These are phyloP conservation scores for Cinara cedri DNA, from an alignment of 2,888 invertebrate genomes.

Conservation along the genomic window DNA sequence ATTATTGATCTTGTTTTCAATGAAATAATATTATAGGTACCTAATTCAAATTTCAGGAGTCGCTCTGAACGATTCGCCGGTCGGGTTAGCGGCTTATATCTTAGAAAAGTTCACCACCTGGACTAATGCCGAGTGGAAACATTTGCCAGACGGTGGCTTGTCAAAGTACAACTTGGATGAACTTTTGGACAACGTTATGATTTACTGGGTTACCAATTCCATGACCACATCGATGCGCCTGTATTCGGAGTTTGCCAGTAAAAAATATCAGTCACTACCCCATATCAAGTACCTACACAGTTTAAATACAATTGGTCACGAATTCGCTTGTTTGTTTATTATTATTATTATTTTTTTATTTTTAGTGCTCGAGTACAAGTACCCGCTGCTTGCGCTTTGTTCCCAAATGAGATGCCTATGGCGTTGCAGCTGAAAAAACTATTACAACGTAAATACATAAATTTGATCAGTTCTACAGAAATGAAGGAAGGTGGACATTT, in stretches of 20 bases:
- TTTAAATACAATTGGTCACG: background rate
- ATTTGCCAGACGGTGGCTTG: conserved; percentile 72
- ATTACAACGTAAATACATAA: conserved; percentile 69
- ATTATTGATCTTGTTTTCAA: background rate
- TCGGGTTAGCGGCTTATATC: conserved; percentile 86
- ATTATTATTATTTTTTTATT: conserved; percentile 7
- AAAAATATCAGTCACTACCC: conserved; percentile 9
- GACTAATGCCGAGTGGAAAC: conserved; percentile 68
- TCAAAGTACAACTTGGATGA: conserved; percentile 70
- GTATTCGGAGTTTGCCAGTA: conserved; percentile 71
- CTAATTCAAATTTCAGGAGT: conserved; percentile 65
- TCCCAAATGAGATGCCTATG: conserved; percentile 71
- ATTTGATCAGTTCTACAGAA: conserved; percentile 73
- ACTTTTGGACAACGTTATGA: conserved; percentile 78
- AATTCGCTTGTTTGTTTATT: background rate
- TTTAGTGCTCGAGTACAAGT: conserved; percentile 72
- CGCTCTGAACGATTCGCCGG: conserved; percentile 77
- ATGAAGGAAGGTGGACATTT: conserved; percentile 82
- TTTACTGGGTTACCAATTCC: conserved; percentile 79
- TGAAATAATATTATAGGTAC: background rate
- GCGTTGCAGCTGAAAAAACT: conserved; percentile 68
- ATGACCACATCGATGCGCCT: conserved; percentile 78
- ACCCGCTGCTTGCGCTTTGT: conserved; percentile 77
- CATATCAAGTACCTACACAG: conserved; percentile 34
- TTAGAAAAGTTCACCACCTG: conserved; percentile 85